phyloP scores from a whole-genome alignment of 2,113 vertebrate genomes.

The Megalops atlanticus region DNA sequence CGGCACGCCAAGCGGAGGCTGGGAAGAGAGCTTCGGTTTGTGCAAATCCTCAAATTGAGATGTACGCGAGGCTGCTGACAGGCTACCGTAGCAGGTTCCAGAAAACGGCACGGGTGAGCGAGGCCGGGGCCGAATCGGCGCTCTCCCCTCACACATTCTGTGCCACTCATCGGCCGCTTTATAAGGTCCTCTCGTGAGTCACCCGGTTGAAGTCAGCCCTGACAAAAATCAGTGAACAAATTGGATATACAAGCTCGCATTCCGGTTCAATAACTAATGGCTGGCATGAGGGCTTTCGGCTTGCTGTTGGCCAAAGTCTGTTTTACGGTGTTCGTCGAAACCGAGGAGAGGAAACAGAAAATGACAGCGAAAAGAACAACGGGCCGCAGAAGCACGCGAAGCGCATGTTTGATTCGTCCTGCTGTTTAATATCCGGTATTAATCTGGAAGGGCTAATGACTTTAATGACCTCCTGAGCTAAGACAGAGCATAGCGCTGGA shows the following conservation, averaged over 20 bases:
- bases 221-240: neutral
- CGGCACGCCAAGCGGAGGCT: neutral
- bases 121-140: neutral
- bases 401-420: neutral
- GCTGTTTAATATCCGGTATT: neutral
- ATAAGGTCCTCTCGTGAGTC: too few relatives aligned
- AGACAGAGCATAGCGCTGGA: too few relatives aligned
- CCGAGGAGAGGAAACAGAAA: neutral
- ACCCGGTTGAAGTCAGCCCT: neutral
- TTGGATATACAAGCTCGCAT: neutral
- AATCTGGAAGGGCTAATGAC: neutral
- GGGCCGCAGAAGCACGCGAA: neutral
- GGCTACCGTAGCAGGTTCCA: too few relatives aligned
- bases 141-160: neutral
- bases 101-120: neutral
- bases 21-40: neutral
- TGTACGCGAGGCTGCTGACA: too few relatives aligned
- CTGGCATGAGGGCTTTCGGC: neutral
- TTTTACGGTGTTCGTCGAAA: neutral
- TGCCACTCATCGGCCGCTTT: too few relatives aligned
- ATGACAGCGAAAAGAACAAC: neutral
- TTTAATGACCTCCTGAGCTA: neutral
- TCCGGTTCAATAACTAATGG: neutral
- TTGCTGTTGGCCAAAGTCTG: neutral
- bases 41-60: neutral